phyloP scores from a whole-genome alignment of 2,888 invertebrate genomes.

The Adelognathus sp. region DNA sequence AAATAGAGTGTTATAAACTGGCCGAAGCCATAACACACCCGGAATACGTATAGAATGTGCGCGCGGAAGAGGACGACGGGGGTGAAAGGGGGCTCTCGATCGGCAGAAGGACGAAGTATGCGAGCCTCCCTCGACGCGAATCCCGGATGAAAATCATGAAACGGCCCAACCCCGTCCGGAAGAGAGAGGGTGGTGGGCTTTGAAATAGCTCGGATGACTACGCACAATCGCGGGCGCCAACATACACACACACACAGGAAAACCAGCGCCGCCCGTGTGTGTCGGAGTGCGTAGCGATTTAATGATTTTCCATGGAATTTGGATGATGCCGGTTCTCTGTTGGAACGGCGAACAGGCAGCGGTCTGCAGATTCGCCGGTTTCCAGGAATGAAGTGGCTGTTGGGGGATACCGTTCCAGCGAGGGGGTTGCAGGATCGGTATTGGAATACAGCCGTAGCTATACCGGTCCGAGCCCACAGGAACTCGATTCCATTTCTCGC shows the following conservation, averaged over 20 bases:
- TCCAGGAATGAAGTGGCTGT: slow-evolving; percentile 44
- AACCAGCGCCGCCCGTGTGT: slow-evolving; percentile 63
- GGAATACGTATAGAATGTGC: slow-evolving; percentile 12
- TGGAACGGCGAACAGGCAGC: neutral
- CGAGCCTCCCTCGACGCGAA: slow-evolving; percentile 35
- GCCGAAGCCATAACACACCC: neutral
- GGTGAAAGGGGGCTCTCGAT: slow-evolving; percentile 21
- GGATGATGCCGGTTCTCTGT: slow-evolving; percentile 76
- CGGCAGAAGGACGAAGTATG: slow-evolving; percentile 18
- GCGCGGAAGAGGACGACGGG: slow-evolving; percentile 26
- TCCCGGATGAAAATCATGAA: slow-evolving; percentile 55
- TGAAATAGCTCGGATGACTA: slow-evolving; percentile 38
- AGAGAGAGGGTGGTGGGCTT: slow-evolving; percentile 25
- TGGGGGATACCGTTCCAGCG: slow-evolving; percentile 21
- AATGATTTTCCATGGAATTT: slow-evolving; percentile 80
- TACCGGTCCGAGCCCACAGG: neutral
- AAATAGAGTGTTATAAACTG: slow-evolving; percentile 52
- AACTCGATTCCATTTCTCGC: neutral
- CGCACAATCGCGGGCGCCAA: neutral
- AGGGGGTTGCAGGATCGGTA: neutral
- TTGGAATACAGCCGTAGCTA: neutral
- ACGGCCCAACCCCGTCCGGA: neutral
- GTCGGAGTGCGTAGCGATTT: slow-evolving; percentile 77
- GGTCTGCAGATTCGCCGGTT: slow-evolving; percentile 20
- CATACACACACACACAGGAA: neutral